phyloP scores from a whole-genome alignment of 2,888 invertebrate genomes.

The Dryobotodes eremita region DNA sequence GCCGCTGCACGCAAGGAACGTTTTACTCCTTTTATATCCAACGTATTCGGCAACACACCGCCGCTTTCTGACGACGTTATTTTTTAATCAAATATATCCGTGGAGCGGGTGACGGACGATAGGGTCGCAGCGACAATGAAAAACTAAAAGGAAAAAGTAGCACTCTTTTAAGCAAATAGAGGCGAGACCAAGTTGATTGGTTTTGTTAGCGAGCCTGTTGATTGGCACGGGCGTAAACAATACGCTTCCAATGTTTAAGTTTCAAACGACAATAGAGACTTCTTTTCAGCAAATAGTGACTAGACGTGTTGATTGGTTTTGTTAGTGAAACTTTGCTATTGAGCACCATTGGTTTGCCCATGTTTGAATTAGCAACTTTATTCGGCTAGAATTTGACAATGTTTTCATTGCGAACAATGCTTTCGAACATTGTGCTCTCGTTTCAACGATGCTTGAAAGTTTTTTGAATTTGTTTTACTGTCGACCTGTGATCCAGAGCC shows the following conservation, averaged over 20 bases:
- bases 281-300: slow-evolving; percentile 81
- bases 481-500: slow-evolving; percentile 62
- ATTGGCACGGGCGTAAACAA: slow-evolving; percentile 90
- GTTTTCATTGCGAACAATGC: slow-evolving; percentile 77
- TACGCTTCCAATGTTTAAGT: slow-evolving; percentile 88
- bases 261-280: slow-evolving; percentile 87
- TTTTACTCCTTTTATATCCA: slow-evolving; percentile 87
- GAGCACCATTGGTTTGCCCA: slow-evolving; percentile 59
- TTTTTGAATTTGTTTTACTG: slow-evolving; percentile 68
- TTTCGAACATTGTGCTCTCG: slow-evolving; percentile 71
- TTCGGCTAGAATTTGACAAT: slow-evolving; percentile 58
- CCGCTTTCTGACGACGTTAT: slow-evolving; percentile 91
- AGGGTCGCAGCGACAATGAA: slow-evolving; percentile 88
- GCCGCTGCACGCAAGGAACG: slow-evolving; percentile 80
- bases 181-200: slow-evolving; percentile 91
- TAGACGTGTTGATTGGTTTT: slow-evolving; percentile 79
- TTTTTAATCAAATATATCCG: slow-evolving; percentile 92
- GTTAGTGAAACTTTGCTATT: slow-evolving; percentile 74
- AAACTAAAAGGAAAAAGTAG: slow-evolving; percentile 89
- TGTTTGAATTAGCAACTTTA: slow-evolving; percentile 66
- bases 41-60: slow-evolving; percentile 79
- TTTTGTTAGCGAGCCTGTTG: slow-evolving; percentile 90
- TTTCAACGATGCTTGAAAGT: slow-evolving; percentile 69
- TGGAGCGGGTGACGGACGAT: slow-evolving; percentile 89
- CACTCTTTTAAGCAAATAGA: slow-evolving; percentile 90